Base-by-base conservation (phyloP, 2,888 invertebrate genomes). In the Phragmatobia fuliginosa region DNA sequence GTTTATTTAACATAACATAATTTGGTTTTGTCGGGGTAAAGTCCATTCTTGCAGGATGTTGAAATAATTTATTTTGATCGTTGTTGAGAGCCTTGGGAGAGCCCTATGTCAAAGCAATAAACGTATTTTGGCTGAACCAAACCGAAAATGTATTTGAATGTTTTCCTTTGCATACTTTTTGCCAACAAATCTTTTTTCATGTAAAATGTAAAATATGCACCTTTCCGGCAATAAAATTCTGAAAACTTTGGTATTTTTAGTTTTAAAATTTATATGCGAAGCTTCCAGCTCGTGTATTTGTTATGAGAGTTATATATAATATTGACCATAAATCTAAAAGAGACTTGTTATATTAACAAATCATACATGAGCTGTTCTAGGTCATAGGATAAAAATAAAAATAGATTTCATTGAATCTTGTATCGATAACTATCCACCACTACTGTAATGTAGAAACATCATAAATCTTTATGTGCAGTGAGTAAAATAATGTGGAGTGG, bases 361-460 rank as follows among this genome's bases (percentile, higher is more conserved):
- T 49, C 49, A 61, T 25, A 32, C 49, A 32, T 60, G 28, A 32
- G 18, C 25, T 38, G 61, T 36, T 28, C 52, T 62, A 32, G 62
- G 67, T 67, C 67, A 52, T 61, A 7, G 14, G 33, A 62, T 52
- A 56, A 52, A 67, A 66, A 66, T 66, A 66, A 59, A 58, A 67
- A 67, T 61, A 67, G 67, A 49, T 45, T 25, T 28, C 21, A 36
- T 16, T 67, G 36, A 32, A 67, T 49, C 49, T 60, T 28, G 25
- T 33, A 33, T 33, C 33, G 32, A 66, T 60, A 32, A n/a, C 32
- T 25, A 66, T 28, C 32, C 16, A 21, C 25, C 41, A 58, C 31
- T 60, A 60, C n/a, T n/a, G n/a, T 21, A 31, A 31, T 18, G 58
- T 58, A 58, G 28, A 58, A 6, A 28, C 16, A 16, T 7, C 45